These are phyloP conservation scores for Rhea americana DNA, from an alignment of 2,113 vertebrate genomes.

Conservation along the genomic window DNA sequence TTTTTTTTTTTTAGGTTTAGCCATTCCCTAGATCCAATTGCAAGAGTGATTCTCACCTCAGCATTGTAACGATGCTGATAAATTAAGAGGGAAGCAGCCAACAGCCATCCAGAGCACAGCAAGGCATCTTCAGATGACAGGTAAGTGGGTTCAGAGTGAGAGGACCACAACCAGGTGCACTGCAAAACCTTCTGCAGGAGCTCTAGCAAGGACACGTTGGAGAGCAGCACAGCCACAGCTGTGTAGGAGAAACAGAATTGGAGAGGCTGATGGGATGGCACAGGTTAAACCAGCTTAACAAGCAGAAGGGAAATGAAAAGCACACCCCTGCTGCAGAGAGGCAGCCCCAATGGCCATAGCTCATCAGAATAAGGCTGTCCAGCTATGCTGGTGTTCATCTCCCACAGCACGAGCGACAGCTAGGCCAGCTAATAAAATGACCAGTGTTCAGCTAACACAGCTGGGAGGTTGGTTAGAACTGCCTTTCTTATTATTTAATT, in stretches of 20 bases:
- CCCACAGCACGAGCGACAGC: not conserved
- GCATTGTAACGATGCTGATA: slow-evolving; percentile 81
- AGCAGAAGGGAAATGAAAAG: not conserved
- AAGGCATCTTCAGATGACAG: slow-evolving; percentile 59
- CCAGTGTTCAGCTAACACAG: not conserved
- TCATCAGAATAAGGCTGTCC: not conserved
- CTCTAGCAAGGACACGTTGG: slow-evolving; percentile 82
- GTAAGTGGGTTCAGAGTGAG: not conserved
- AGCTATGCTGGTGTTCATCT: not conserved
- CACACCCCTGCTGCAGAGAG: not conserved
- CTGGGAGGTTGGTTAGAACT: not conserved
- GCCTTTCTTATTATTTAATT: not conserved
- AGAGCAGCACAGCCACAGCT: slow-evolving; percentile 89
- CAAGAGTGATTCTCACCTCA: slow-evolving; percentile 79
- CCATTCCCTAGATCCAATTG: not conserved
- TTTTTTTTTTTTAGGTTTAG: not conserved
- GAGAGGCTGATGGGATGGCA: not conserved
- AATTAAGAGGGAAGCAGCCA: slow-evolving; percentile 83
- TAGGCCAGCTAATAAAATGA: slow-evolving; percentile 8
- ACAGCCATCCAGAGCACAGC: slow-evolving; percentile 85
- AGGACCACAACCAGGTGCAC: slow-evolving; percentile 68
- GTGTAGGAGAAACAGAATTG: not conserved
- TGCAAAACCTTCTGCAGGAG: slow-evolving; percentile 84
- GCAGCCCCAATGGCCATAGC: not conserved
- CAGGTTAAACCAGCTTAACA: slow-evolving; percentile 17